Evolutionary conservation across 1,140 invertebrate genomes (phyloP), one percentile per base, ranked within the genome.

Genomic region (Oscheius sp.): DNA sequence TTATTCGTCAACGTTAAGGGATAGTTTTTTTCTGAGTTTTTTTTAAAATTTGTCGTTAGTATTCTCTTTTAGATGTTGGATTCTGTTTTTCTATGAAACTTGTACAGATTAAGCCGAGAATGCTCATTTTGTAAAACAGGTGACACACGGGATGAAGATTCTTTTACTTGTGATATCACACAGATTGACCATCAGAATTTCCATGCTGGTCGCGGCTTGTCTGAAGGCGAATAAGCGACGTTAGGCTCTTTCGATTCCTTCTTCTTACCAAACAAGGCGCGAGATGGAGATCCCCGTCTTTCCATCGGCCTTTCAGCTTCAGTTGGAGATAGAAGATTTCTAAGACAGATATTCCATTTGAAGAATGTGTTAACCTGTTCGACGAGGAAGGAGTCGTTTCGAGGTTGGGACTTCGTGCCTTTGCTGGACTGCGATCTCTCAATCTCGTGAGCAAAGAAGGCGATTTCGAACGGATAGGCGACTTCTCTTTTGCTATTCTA

Each of bases 341-440:
- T 76, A 59, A 68, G 34, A 46, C 1, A 3, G 2, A 59, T 64
- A 3, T 74, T 45, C 35, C 7, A 13, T 55, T 13, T 55, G 49
- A 23, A 55, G 49, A 55, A n/a, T n/a, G 18, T 0, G 20, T 26
- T 4, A 26, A 76, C 75, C 72, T 76, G 52, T 38, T 74, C 23
- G 70, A 69, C 31, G 63, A 63, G 23, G 72, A 76, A 18, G 68
- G 58, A 18, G 77, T 70, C 10, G 70, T 49, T 38, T 78, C 71
- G 18, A 78, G 65, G 28, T 79, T 63, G 15, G 67, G 38, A 2
- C 46, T 35, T 26, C 62, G 65, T 1, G 78, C 70, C 34, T 79
- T 79, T 15, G 78, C 79, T 31, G 78, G 78, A 52, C 78, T 79
- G 20, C 78, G 78, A 26, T 79, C 78, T n/a, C 78, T 65, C 4